phyloP scores from a whole-genome alignment of 2,797 vertebrate genomes.

The Ataeniobius toweri region DNA sequence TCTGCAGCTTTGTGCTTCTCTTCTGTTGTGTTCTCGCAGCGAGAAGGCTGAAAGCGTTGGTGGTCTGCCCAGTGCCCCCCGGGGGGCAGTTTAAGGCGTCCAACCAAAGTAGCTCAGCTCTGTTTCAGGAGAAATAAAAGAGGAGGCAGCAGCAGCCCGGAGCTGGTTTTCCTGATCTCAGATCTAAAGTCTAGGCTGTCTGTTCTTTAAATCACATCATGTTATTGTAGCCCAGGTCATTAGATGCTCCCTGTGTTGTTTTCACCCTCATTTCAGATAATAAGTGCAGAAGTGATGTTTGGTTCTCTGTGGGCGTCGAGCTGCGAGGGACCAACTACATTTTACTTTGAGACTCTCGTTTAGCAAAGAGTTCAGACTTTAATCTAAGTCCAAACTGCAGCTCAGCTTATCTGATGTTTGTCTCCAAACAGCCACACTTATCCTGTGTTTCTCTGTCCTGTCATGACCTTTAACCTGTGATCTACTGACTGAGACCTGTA shows the following conservation, averaged over 20 bases:
- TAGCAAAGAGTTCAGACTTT: conserved; percentile 32
- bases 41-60: conserved; percentile 79
- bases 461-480: no score
- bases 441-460: no score
- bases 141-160: conserved; percentile 22
- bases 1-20: conserved; percentile 88
- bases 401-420: conserved; percentile 5
- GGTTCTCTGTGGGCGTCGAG: conserved; percentile 1
- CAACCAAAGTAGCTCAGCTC: conserved; percentile 33
- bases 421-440: no score
- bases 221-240: conserved; percentile 25
- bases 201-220: conserved; percentile 8
- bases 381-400: conserved; percentile 15
- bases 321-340: conserved; percentile 47
- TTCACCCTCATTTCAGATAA: background rate
- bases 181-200: conserved; percentile 5
- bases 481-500: no score
- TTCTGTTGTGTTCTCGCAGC: conserved; percentile 79
- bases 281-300: conserved; percentile 17
- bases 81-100: conserved; percentile 43
- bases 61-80: conserved; percentile 67
- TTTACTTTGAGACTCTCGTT: conserved; percentile 26
- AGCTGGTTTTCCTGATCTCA: conserved; percentile 39
- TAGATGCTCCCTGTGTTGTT: conserved; percentile 9
- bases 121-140: conserved; percentile 42